Evolutionary conservation across 1,140 invertebrate species (phyloP).

Genomic region (Drosophila tsacasi): DNA sequence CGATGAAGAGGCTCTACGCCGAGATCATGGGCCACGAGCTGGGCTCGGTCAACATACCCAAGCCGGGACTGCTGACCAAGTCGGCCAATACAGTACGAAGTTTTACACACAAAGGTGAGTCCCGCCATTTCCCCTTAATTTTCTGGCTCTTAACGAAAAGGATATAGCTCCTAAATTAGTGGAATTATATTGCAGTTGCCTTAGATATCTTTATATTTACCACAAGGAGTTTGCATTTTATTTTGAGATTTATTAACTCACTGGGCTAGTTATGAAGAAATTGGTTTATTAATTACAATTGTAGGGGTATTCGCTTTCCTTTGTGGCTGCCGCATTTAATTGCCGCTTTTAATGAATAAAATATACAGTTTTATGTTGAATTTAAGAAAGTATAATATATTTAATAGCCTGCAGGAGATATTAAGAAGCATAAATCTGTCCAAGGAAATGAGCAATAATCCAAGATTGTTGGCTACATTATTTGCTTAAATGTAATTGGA

Average conservation of each 20-base stretch:
- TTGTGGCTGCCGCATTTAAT: not conserved
- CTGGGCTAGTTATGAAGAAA: not conserved
- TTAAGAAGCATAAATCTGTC: not conserved
- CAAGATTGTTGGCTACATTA: not conserved
- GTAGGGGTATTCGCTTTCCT: not conserved
- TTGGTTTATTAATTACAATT: not conserved
- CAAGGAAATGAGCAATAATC: constrained; percentile 10
- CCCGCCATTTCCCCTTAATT: not conserved
- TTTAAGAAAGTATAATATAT: not conserved
- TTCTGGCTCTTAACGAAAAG: not conserved
- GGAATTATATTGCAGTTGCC: not conserved
- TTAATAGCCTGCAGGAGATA: not conserved
- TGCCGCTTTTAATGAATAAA: not conserved
- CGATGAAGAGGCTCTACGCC: constrained; percentile 91
- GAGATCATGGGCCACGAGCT: constrained; percentile 87
- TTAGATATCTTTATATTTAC: not conserved
- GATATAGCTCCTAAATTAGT: not conserved
- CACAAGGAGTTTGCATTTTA: not conserved
- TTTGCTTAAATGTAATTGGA: not conserved
- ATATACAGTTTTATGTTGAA: not conserved
- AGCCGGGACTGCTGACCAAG: constrained; percentile 88
- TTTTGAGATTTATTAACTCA: not conserved
- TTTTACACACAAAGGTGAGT: constrained; percentile 92
- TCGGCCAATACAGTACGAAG: constrained; percentile 94
- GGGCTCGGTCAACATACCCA: constrained; percentile 88